phyloP scores from a whole-genome alignment of 2,888 invertebrate genomes.

The Melinaea menophilus region DNA sequence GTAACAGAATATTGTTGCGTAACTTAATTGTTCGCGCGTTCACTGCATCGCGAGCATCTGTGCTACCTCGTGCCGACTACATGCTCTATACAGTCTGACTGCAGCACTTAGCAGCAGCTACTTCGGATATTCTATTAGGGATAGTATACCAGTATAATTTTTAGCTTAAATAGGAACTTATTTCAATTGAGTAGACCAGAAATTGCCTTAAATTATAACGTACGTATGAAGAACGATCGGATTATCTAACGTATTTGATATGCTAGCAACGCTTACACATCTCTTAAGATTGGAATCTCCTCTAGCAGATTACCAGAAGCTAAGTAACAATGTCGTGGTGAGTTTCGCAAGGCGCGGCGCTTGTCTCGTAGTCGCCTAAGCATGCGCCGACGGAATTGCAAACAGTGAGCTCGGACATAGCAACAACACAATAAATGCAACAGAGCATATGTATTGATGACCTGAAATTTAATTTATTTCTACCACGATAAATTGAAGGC shows the following conservation, averaged over 20 bases:
- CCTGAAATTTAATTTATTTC: conserved; percentile 8
- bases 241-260: too few species aligned
- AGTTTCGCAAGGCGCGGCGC: conserved; percentile 28
- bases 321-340: conserved; percentile 37
- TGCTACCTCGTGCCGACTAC: conserved; percentile 4
- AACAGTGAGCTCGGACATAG: conserved; percentile 28
- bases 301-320: conserved; percentile 3
- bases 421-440: conserved; percentile 13
- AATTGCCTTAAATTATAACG: too few species aligned
- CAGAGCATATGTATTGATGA: conserved; percentile 10
- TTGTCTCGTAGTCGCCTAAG: conserved; percentile 19
- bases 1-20: conserved; percentile 40
- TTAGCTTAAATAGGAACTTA: too few species aligned
- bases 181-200: too few species aligned
- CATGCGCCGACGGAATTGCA: conserved; percentile 30
- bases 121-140: too few species aligned
- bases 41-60: conserved; percentile 43
- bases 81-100: too few species aligned
- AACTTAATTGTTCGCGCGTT: conserved; percentile 55
- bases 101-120: too few species aligned
- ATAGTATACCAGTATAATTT: too few species aligned
- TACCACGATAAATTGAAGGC: not conserved
- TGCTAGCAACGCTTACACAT: too few species aligned
- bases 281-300: too few species aligned
- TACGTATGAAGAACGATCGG: too few species aligned